Conservation (phyloP, 2,888 invertebrate species). For the Nomada goodeniana region DNA sequence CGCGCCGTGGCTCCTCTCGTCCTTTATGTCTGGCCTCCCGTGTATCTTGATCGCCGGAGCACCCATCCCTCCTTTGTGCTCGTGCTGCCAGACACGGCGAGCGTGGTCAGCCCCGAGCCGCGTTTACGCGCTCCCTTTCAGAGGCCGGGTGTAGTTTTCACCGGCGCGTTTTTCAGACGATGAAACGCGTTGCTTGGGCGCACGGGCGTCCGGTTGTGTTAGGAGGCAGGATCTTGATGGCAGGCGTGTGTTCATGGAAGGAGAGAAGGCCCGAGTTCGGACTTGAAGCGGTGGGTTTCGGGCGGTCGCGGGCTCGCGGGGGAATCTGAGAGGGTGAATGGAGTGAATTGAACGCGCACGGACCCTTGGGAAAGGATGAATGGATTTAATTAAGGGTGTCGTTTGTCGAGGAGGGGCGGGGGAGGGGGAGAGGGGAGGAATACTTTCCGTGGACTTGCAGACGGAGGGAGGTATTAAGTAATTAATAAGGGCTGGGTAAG, state of each 20-base stretch:
- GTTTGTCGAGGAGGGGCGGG: no score
- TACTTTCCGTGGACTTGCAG: no score
- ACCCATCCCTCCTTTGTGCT: slow-evolving; percentile 50
- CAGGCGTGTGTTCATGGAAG: neutral
- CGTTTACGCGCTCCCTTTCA: slow-evolving; percentile 51
- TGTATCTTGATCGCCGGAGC: slow-evolving; percentile 50
- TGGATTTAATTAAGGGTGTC: no score
- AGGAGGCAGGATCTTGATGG: slow-evolving; percentile 4
- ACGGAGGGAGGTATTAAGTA: no score
- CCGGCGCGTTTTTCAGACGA: slow-evolving; percentile 14
- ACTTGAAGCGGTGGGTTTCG: neutral
- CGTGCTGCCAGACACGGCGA: slow-evolving; percentile 34
- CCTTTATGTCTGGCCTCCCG: slow-evolving; percentile 50
- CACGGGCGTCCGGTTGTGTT: neutral
- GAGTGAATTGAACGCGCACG: no score
- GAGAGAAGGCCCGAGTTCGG: neutral
- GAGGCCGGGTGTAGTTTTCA: slow-evolving; percentile 14
- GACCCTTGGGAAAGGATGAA: no score
- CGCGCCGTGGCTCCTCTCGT: neutral
- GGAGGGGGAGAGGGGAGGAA: no score
- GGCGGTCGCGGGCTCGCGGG: neutral
- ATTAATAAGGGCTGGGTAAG: no score
- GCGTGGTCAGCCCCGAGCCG: slow-evolving; percentile 45
- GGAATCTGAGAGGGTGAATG: no score
- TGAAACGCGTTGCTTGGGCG: neutral